Evolutionary conservation across 2,113 vertebrate species (phyloP), one percentile per base, ranked within the genome.

Genomic region (Hyperopisus bebe): DNA sequence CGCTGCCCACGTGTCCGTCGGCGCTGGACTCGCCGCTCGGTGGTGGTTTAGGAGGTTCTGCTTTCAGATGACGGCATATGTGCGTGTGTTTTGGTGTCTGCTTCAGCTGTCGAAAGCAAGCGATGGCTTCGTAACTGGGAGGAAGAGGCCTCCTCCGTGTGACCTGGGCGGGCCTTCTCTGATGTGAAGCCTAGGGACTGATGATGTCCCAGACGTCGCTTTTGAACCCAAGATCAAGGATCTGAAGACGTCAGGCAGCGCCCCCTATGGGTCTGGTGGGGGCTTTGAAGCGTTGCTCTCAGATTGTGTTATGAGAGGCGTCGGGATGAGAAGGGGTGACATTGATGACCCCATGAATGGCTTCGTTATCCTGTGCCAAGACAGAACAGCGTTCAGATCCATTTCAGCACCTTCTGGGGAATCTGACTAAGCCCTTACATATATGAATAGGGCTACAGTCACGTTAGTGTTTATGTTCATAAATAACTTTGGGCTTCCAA

Each of bases 391-490:
- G 11, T 74, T 70, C 58, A 27, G 39, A 46, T 27, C 10, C 58
- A 8, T 66, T 47, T 66, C 17, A 27, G n/a, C 53, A 88, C 21
- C 42, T 46, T 66, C 39, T 27, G 87, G 44, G 87, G n/a, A 44
- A 24, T 55, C 21, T 46, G 87, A 88, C 51, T 42, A 13, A 88
- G 86, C 21, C 31, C 51, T 42, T 39, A 66, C 87, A 42, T 9
- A 47, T n/a, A n/a, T 66, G 87, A 88, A 88, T 46, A 44, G 87
- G 42, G 55, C 53, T 62, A 66, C 58, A 88, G 39, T 88, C 87
- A 21, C 27, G 24, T 66, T 88, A n/a, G 87, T 46, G 8, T 66
- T 88, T 88, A 66, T 62, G 39, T 88, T 24, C 35, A 88, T 44
- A 58, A 66, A 88, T 88, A 46, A 46, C 87, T 88, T 31, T 44